Conservation (phyloP, 23 tunicate genomes). For the Pegea sp. region DNA sequence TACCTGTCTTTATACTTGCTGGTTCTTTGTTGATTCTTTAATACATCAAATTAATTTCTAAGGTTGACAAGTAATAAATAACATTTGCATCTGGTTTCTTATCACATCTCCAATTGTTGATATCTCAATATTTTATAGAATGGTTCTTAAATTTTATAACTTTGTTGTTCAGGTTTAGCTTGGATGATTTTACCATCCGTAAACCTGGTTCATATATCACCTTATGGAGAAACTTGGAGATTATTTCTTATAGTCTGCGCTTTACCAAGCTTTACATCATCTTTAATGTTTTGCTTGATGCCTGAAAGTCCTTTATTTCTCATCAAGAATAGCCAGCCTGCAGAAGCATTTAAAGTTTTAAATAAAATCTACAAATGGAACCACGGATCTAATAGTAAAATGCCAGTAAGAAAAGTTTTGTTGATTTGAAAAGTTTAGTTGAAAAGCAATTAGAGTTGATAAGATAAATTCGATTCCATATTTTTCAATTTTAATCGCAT, state of each 20-base stretch:
- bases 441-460: background rate
- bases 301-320: conserved; percentile 79
- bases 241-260: conserved; percentile 55
- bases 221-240: conserved; percentile 52
- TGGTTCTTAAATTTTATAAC: too few relatives aligned
- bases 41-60: too few relatives aligned
- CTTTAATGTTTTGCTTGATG: conserved; percentile 38
- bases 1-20: too few relatives aligned
- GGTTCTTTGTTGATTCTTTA: too few relatives aligned
- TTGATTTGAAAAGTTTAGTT: background rate
- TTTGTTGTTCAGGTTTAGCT: conserved; percentile 49
- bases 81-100: too few relatives aligned
- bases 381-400: conserved; percentile 3
- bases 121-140: too few relatives aligned
- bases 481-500: too few relatives aligned
- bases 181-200: conserved; percentile 24
- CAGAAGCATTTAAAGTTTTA: conserved; percentile 23
- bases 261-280: conserved; percentile 47
- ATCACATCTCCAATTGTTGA: too few relatives aligned
- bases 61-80: too few relatives aligned
- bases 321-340: conserved; percentile 12
- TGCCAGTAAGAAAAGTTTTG: background rate
- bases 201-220: conserved; percentile 7
- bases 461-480: background rate
- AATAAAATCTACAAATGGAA: conserved; percentile 17